phyloP scores from a whole-genome alignment of 2,113 vertebrate genomes.

The Gymnogyps californianus region DNA sequence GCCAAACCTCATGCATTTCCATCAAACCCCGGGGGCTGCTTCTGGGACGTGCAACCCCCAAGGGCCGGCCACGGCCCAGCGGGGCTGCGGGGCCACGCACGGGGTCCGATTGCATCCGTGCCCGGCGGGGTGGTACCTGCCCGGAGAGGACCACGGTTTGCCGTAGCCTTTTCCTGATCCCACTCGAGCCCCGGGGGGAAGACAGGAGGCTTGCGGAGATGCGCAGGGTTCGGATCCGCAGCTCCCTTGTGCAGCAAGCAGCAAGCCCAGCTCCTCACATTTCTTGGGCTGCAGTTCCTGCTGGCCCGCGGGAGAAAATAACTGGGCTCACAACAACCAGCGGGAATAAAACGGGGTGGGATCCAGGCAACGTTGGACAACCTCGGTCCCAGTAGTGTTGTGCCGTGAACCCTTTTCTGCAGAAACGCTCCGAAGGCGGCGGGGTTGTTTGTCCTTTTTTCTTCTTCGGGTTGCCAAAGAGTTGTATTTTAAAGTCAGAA shows the following conservation, averaged over 20 bases:
- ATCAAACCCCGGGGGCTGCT: background rate
- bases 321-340: too few relatives aligned
- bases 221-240: background rate
- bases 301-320: background rate
- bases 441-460: background rate
- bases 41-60: background rate
- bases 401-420: background rate
- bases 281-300: background rate
- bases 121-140: fast-evolving
- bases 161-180: background rate
- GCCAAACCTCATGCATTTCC: background rate
- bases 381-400: background rate
- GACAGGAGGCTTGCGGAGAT: background rate
- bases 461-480: background rate
- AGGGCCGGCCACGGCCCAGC: background rate
- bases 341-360: background rate
- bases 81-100: background rate
- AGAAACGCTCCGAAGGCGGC: background rate
- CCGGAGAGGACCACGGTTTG: background rate
- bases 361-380: background rate
- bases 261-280: background rate
- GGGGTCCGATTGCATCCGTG: fast-evolving
- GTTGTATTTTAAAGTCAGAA: background rate
- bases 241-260: background rate
- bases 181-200: background rate